These are phyloP conservation scores for Camelus dromedarius DNA, from an alignment of 2,113 vertebrate genomes.

Conservation along the genomic window DNA sequence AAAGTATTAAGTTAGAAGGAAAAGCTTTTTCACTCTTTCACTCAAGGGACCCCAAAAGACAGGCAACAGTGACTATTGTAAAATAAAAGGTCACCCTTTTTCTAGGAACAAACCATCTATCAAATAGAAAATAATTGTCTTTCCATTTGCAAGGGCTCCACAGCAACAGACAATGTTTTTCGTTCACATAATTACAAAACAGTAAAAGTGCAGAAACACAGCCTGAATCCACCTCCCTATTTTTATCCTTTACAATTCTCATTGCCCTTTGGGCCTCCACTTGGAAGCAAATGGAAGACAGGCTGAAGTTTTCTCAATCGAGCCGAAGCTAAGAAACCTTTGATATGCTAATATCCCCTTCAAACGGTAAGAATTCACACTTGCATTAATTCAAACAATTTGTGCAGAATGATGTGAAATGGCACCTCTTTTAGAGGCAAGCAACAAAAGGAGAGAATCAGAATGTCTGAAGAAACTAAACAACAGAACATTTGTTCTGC, in stretches of 20 bases:
- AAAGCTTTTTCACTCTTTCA: slow-evolving; percentile 71
- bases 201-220: slow-evolving; percentile 89
- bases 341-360: slow-evolving; percentile 97
- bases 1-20: slow-evolving; percentile 72
- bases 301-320: slow-evolving; percentile 93
- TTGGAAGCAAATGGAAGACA: slow-evolving; percentile 93
- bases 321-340: slow-evolving; percentile 93
- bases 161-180: slow-evolving; percentile 86
- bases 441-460: slow-evolving; percentile 89
- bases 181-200: slow-evolving; percentile 88
- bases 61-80: slow-evolving; percentile 83
- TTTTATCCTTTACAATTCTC: slow-evolving; percentile 89
- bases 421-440: slow-evolving; percentile 87
- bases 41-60: slow-evolving; percentile 80
- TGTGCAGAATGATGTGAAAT: slow-evolving; percentile 92
- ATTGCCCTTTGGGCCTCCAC: slow-evolving; percentile 92
- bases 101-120: slow-evolving; percentile 87
- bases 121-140: slow-evolving; percentile 87
- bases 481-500: slow-evolving; percentile 87
- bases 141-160: slow-evolving; percentile 83
- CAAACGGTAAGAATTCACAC: slow-evolving; percentile 96
- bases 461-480: slow-evolving; percentile 85
- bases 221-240: slow-evolving; percentile 90
- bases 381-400: slow-evolving; percentile 95
- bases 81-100: slow-evolving; percentile 86